A percentile compares a stretch with the other conserved stretches of the same genome.
Conservation (phyloP, 2,888 invertebrate genomes). For the Macrophya alboannulata region DNA sequence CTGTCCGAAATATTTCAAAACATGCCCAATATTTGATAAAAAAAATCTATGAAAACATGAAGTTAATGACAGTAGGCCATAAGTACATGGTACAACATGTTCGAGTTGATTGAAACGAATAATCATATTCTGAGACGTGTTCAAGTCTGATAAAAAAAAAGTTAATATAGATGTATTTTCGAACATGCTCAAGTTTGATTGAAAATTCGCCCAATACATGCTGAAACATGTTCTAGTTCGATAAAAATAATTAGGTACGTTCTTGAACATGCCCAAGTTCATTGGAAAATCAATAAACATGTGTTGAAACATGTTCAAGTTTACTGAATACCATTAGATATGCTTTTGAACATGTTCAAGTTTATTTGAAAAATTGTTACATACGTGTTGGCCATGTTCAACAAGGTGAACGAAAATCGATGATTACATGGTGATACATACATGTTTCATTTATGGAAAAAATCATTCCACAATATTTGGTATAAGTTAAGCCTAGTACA, state of each 20-base stretch:
- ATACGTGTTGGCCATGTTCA: too few species aligned
- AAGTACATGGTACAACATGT: too few species aligned
- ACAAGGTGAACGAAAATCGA: too few species aligned
- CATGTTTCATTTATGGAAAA: not conserved
- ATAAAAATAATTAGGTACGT: not conserved
- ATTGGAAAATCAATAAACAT: not conserved
- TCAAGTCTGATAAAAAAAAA: too few species aligned
- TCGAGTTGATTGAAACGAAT: too few species aligned
- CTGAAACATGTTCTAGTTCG: not conserved
- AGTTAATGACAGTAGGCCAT: too few species aligned
- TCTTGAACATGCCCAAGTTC: not conserved
- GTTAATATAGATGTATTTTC: not conserved
- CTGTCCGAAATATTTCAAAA: not conserved
- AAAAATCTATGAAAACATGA: not conserved
- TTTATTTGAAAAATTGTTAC: not conserved
- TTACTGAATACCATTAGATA: too few species aligned
- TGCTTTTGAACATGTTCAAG: too few species aligned
- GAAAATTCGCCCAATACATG: not conserved
- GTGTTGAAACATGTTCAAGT: not conserved
- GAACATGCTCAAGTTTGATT: not conserved
- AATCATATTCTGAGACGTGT: too few species aligned
- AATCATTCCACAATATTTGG: not conserved
- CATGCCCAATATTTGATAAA: not conserved
- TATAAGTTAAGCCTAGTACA: not conserved
- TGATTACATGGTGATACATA: not conserved